Conservation (phyloP, 2,113 vertebrate genomes). For the Neofelis nebulosa region DNA sequence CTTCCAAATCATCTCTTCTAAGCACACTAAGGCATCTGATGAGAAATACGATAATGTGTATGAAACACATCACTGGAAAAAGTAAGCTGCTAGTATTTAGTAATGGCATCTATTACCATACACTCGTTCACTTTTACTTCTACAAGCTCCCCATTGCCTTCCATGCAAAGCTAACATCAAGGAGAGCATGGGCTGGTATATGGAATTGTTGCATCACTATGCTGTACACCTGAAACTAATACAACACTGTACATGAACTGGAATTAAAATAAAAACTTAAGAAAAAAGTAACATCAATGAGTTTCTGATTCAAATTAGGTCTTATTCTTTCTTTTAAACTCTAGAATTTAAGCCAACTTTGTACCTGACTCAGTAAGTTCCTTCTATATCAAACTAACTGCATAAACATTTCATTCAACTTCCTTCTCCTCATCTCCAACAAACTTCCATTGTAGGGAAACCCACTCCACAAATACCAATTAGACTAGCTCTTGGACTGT, state of each 20-base stretch:
- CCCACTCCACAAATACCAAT: neutral
- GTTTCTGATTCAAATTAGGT: neutral
- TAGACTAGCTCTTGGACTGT: neutral
- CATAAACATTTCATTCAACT: slow-evolving; percentile 15
- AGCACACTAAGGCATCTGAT: neutral
- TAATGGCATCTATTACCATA: neutral
- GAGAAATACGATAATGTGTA: neutral
- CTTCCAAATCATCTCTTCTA: neutral
- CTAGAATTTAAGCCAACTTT: neutral
- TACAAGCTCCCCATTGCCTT: neutral
- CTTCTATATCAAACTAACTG: neutral
- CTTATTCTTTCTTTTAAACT: neutral
- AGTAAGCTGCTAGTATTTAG: neutral
- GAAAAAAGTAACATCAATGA: neutral
- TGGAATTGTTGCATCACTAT: neutral
- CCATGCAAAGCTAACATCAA: neutral
- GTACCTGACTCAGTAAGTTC: neutral
- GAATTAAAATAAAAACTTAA: neutral
- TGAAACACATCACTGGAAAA: neutral
- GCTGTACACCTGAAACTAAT: neutral
- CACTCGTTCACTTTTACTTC: neutral
- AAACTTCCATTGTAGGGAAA: neutral
- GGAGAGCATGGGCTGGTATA: neutral
- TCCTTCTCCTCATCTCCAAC: neutral
- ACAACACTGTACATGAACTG: neutral